These are phyloP conservation scores for Mobula hypostoma DNA, from an alignment of 2,113 vertebrate species.

Conservation along the genomic window DNA sequence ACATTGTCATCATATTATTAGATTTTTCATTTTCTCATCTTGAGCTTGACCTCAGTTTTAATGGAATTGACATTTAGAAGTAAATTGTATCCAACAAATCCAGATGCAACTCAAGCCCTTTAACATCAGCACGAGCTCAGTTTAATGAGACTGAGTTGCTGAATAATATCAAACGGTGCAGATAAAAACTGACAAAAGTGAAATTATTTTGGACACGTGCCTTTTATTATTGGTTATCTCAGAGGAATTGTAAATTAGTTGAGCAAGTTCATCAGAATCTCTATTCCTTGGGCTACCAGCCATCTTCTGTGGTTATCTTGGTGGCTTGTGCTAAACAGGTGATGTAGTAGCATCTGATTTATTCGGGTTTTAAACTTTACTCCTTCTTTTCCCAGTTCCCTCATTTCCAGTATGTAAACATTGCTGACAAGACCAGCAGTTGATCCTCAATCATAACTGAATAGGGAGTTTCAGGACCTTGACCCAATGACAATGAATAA, in stretches of 20 bases:
- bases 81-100: neutral
- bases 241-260: neutral
- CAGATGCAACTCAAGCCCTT: neutral
- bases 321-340: too few species aligned
- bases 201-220: neutral
- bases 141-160: conserved; percentile 6
- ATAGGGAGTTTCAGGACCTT: neutral
- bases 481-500: too few species aligned
- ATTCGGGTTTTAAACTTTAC: too few species aligned
- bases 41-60: conserved; percentile 27
- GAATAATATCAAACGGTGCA: neutral
- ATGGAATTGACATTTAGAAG: conserved; percentile 1
- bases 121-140: neutral
- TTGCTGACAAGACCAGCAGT: too few species aligned
- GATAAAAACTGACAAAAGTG: conserved; percentile 1
- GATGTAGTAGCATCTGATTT: too few species aligned
- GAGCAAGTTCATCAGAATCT: neutral
- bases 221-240: neutral
- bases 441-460: neutral
- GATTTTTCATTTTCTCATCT: neutral
- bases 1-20: conserved; percentile 7
- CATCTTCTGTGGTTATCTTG: too few species aligned
- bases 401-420: too few species aligned
- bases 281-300: neutral
- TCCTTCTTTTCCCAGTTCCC: too few species aligned